Conservation (phyloP, 2,797 vertebrate species). For the Hippoglossus hippoglossus region DNA sequence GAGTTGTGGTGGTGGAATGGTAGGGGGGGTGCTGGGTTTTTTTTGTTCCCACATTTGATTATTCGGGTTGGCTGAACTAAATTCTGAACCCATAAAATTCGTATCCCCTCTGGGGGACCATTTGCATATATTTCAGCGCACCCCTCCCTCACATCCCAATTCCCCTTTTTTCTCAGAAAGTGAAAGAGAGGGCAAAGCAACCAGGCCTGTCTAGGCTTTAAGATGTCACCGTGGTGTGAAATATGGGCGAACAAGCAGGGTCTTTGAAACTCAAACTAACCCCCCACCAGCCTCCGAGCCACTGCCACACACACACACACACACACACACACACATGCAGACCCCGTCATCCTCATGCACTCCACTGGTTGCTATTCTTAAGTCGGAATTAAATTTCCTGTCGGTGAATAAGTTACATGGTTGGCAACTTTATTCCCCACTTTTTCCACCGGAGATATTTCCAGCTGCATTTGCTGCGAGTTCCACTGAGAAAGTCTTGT, state of each 20-base stretch:
- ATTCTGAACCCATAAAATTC: constrained; percentile 91
- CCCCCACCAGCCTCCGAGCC: constrained; percentile 59
- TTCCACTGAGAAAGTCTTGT: background rate
- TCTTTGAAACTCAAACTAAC: constrained; percentile 84
- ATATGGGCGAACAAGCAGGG: constrained; percentile 86
- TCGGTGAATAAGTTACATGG: constrained; percentile 23
- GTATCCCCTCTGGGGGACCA: constrained; percentile 87
- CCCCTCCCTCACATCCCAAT: constrained; percentile 75
- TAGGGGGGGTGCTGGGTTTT: constrained; percentile 71
- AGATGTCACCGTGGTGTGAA: constrained; percentile 88
- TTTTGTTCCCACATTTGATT: constrained; percentile 93
- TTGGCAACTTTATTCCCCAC: constrained; percentile 37
- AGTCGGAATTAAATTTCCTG: constrained; percentile 56
- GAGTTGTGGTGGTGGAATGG: constrained; percentile 56
- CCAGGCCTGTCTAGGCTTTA: constrained; percentile 86
- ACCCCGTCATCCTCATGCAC: constrained; percentile 44
- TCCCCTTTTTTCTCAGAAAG: constrained; percentile 83
- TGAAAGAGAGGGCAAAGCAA: constrained; percentile 85
- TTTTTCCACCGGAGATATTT: constrained; percentile 16
- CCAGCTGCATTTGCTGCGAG: constrained; percentile 7
- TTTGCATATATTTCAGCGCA: constrained; percentile 88
- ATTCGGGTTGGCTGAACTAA: constrained; percentile 94
- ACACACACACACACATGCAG: constrained; percentile 52
- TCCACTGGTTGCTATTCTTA: constrained; percentile 50
- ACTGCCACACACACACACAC: constrained; percentile 59